Conservation (phyloP, 2,113 vertebrate genomes). For the Macaca fascicularis region T2T-MFA8v1.1 NC_088381.1:32545001-32545500, state of each 20-base stretch:
- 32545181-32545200: conserved; percentile 84
- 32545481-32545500: conserved; percentile 95
- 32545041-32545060: conserved; percentile 83
- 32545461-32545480: conserved; percentile 96
- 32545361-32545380: conserved; percentile 87
- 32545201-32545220: conserved; percentile 90
- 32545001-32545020: conserved; percentile 79
- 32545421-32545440: conserved; percentile 93
- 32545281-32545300: conserved; percentile 89
- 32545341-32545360: conserved; percentile 84
- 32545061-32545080: conserved; percentile 86
- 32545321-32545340: conserved; percentile 84
- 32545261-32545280: conserved; percentile 88
- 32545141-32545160: conserved; percentile 78
- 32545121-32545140: conserved; percentile 78
- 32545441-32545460: conserved; percentile 94
- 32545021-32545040: conserved; percentile 86
- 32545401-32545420: conserved; percentile 97
- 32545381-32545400: conserved; percentile 90
- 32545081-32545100: conserved; percentile 88
- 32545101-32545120: conserved; percentile 78
- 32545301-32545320: conserved; percentile 85
- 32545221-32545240: conserved; percentile 89
- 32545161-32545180: conserved; percentile 82
- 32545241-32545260: conserved; percentile 73